Evolutionary conservation across 2,113 vertebrate species (phyloP), one percentile per base, ranked within the genome.

Genomic region (Passer montanus): DNA sequence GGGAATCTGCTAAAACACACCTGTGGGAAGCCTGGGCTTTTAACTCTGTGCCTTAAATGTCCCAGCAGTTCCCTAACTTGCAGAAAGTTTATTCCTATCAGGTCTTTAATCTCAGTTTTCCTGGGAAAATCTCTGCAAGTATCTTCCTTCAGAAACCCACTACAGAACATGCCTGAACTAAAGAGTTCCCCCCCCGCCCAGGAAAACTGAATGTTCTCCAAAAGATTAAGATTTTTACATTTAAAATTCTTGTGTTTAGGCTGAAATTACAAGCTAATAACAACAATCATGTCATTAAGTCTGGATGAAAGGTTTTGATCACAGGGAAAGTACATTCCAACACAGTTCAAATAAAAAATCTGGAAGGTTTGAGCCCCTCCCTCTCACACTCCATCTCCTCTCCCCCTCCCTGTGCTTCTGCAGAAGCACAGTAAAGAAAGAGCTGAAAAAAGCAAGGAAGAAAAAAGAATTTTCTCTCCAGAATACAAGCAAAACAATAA

Each of bases 231-330:
- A 87, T 64, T 93, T 87, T 94, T 82, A 87, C 47, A 82, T 85
- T 78, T 86, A 43, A 75, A 93, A 85, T 84, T 80, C 46, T 90
- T 15, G 6, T 44, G 24, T 77, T 86, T 76, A 58, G 83, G 63
- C 63, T 80, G 76, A 80, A 90, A 84, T 94, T 53, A 74, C 72
- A 84, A 88, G 19, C 41, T 88, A 80, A 44, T 69, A 90, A 83
- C 58, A 93, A 93, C 68, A 90, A 58, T 77, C 50, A 69, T 35
- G 37, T 86, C 46, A 86, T 62, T 77, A 85, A 80, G 28, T 69
- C 76, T 88, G 76, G 43, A 86, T 84, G 63, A 92, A 86, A 90
- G 75, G 63, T 92, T 93, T 83, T 80, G 53, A 79, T 86, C 75
- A 69, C 6, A 41, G 43, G 64, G 46, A 76, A 94, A 89, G 37